A percentile compares a stretch with the other conserved stretches of the same genome.
Evolutionary conservation across 2,797 vertebrate genomes (phyloP).

Genomic region (Rhinichthys osculus): DNA sequence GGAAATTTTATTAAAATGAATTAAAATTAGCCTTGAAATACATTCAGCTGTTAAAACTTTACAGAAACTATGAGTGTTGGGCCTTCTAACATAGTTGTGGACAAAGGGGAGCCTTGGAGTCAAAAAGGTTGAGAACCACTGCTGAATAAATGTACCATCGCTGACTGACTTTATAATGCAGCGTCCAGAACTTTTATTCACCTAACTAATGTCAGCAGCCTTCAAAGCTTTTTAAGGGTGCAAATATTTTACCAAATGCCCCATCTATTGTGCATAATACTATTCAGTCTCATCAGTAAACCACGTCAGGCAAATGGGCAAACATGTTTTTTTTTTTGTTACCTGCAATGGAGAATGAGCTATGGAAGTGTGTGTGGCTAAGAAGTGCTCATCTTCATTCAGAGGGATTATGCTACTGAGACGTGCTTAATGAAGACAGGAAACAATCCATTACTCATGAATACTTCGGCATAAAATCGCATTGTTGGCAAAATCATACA

Average conservation of each 20-base stretch:
- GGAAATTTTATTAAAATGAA: neutral
- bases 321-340: neutral
- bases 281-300: neutral
- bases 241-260: neutral
- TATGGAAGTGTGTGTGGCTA: slow-evolving; percentile 11
- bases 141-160: neutral
- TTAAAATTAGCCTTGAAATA: neutral
- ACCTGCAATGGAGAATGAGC: neutral
- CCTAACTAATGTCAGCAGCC: neutral
- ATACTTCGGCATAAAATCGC: slow-evolving; percentile 14
- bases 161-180: neutral
- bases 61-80: neutral
- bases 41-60: neutral
- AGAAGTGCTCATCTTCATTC: slow-evolving; percentile 22
- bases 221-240: neutral
- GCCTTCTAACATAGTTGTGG: neutral
- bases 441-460: slow-evolving; percentile 26
- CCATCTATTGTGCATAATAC: neutral
- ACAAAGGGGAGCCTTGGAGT: neutral
- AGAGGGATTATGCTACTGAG: slow-evolving; percentile 32
- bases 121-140: neutral
- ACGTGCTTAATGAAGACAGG: slow-evolving; percentile 37
- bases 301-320: slow-evolving; percentile 9
- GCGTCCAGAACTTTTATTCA: neutral
- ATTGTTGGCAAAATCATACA: slow-evolving; percentile 24